A percentile compares a stretch with the other conserved stretches of the same genome.
phyloP scores from a whole-genome alignment of 2,797 vertebrate species.

The Luscinia luscinia region DNA sequence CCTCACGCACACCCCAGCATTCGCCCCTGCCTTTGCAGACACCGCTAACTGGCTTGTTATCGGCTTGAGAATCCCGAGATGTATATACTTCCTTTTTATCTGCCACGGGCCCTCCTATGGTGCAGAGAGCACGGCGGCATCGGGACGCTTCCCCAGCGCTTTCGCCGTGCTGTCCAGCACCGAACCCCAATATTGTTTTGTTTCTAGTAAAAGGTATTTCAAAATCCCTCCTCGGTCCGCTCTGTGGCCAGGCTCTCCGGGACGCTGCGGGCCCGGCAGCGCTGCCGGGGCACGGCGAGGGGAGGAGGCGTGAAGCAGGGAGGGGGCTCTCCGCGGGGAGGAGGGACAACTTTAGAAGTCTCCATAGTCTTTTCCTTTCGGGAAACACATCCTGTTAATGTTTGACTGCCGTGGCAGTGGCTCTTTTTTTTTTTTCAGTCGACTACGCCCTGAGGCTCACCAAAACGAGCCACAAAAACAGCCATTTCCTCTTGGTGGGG shows the following conservation, averaged over 20 bases:
- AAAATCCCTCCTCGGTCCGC: neutral
- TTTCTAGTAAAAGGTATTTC: neutral
- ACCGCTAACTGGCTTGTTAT: accelerated
- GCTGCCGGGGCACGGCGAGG: neutral
- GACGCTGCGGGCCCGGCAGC: neutral
- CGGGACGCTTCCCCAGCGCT: accelerated
- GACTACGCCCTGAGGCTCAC: constrained; percentile 81
- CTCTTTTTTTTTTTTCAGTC: constrained; percentile 63
- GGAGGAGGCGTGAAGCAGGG: constrained; percentile 8
- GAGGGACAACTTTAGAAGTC: constrained; percentile 70
- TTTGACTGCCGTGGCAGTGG: constrained; percentile 77
- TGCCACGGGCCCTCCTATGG: neutral
- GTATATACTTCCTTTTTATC: neutral
- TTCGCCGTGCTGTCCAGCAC: neutral
- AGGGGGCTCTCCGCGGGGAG: constrained; percentile 6
- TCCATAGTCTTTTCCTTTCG: constrained; percentile 86
- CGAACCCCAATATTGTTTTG: neutral
- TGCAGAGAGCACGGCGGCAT: neutral
- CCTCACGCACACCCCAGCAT: neutral
- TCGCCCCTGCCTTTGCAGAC: neutral
- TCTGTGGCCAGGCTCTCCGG: neutral
- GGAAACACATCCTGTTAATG: constrained; percentile 98
- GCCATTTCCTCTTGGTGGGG: constrained; percentile 78
- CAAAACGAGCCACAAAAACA: constrained; percentile 82
- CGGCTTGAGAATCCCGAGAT: neutral